Conservation (phyloP, 2,113 vertebrate species). For the Etheostoma cragini region DNA sequence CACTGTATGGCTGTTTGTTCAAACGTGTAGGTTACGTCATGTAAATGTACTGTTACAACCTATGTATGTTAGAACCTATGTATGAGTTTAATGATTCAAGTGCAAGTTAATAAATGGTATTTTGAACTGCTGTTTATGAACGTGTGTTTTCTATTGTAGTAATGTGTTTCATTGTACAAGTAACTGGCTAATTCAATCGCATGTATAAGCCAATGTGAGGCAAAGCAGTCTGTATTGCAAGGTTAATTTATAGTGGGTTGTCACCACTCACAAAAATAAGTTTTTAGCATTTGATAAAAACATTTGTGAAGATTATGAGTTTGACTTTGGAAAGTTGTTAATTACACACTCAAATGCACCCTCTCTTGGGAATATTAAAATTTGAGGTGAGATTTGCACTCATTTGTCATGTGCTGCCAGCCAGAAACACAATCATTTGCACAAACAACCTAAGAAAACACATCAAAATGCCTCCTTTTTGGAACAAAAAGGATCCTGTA, state of each 20-base stretch:
- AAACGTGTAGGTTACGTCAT: not conserved
- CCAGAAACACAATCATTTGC: slow-evolving; percentile 30
- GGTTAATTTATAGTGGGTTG: not conserved
- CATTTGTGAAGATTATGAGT: slow-evolving; percentile 5
- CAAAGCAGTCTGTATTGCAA: not conserved
- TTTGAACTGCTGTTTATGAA: not conserved
- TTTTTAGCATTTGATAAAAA: slow-evolving; percentile 7
- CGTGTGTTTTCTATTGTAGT: not conserved
- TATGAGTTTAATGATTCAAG: too few species aligned
- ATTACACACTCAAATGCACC: slow-evolving; percentile 49
- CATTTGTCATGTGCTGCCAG: slow-evolving; percentile 25
- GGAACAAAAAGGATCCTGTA: not conserved
- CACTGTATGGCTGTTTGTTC: not conserved
- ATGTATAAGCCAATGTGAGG: not conserved
- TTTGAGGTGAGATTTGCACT: slow-evolving; percentile 15
- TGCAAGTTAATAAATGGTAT: not conserved
- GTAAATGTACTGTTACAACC: too few species aligned
- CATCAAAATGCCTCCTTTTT: not conserved
- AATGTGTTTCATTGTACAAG: not conserved
- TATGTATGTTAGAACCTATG: too few species aligned
- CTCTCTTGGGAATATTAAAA: slow-evolving; percentile 30
- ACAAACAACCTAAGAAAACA: slow-evolving; percentile 21
- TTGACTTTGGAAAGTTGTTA: slow-evolving; percentile 25
- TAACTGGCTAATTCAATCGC: not conserved
- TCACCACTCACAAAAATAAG: slow-evolving; percentile 11